Percentiles rank a stretch among this genome's conserved stretches.
Evolutionary conservation across 2,797 vertebrate species (phyloP).

Genomic region (Ataeniobius toweri): DNA sequence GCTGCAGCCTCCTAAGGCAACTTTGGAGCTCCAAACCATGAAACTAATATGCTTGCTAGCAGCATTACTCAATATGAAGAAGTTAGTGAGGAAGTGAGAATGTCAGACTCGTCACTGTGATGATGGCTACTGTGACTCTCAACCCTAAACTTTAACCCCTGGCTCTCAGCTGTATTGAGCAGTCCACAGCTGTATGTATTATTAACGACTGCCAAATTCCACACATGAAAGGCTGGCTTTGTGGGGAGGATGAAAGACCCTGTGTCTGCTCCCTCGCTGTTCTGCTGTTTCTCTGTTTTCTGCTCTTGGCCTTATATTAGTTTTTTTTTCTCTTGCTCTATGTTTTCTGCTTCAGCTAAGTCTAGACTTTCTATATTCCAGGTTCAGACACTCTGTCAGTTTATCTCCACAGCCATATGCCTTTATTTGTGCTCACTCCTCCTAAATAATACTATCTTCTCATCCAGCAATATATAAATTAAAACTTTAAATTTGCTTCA

Average conservation of each 20-base stretch:
- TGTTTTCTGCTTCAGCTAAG: slow-evolving; percentile 5
- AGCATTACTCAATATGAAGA: slow-evolving; percentile 34
- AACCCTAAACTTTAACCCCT: slow-evolving; percentile 67
- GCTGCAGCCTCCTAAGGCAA: slow-evolving; percentile 26
- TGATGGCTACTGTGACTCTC: slow-evolving; percentile 43
- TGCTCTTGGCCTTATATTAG: slow-evolving; percentile 16
- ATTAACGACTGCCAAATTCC: slow-evolving; percentile 82
- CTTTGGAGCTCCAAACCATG: slow-evolving; percentile 19
- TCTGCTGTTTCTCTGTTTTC: slow-evolving; percentile 34
- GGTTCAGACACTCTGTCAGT: slow-evolving; percentile 25
- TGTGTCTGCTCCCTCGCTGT: slow-evolving; percentile 53
- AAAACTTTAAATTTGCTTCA: neutral
- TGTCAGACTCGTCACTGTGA: slow-evolving; percentile 46
- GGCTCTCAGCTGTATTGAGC: slow-evolving; percentile 49
- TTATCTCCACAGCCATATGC: slow-evolving; percentile 22
- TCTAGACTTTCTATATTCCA: slow-evolving; percentile 2
- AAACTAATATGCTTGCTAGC: slow-evolving; percentile 16
- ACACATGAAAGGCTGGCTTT: slow-evolving; percentile 78
- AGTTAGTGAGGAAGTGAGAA: slow-evolving; percentile 55
- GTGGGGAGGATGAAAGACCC: slow-evolving; percentile 73
- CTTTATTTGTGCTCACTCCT: slow-evolving; percentile 40
- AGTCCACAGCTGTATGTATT: slow-evolving; percentile 71
- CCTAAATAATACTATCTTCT: slow-evolving; percentile 33
- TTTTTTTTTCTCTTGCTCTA: slow-evolving; percentile 10
- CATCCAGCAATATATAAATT: neutral